These are phyloP conservation scores for Acrobasis suavella DNA, from an alignment of 2,888 invertebrate genomes.

Conservation along the genomic window DNA sequence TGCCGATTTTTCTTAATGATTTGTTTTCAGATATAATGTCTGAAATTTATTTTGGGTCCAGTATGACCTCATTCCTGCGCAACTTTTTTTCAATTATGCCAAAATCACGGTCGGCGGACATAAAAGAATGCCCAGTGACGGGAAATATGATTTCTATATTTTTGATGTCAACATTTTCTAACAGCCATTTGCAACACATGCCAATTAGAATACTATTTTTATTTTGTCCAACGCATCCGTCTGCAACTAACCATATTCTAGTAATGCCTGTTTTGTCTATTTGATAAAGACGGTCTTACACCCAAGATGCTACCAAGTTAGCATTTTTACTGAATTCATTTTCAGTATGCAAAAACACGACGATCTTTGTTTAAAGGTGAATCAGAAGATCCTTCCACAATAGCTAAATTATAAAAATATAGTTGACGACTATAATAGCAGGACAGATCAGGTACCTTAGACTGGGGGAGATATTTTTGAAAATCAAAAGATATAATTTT, in stretches of 20 bases:
- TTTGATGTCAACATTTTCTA: slow-evolving; percentile 20
- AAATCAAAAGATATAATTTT: slow-evolving; percentile 45
- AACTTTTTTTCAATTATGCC: slow-evolving; percentile 24
- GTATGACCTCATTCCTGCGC: slow-evolving; percentile 21
- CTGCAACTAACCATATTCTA: slow-evolving; percentile 31
- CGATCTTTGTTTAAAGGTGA: slow-evolving; percentile 33
- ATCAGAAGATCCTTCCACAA: slow-evolving; percentile 28
- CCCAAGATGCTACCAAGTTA: slow-evolving; percentile 30
- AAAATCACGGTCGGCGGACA: slow-evolving; percentile 26
- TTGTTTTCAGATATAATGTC: slow-evolving; percentile 12
- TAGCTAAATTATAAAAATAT: slow-evolving; percentile 35
- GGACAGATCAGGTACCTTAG: slow-evolving; percentile 38
- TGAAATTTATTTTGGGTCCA: slow-evolving; percentile 12
- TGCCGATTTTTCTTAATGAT: slow-evolving; percentile 28
- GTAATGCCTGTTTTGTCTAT: slow-evolving; percentile 32
- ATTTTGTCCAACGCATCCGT: slow-evolving; percentile 33
- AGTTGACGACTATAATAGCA: slow-evolving; percentile 34
- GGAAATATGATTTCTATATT: slow-evolving; percentile 27
- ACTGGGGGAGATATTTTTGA: slow-evolving; percentile 44
- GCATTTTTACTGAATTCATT: slow-evolving; percentile 33
- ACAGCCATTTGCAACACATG: slow-evolving; percentile 29
- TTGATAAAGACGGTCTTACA: slow-evolving; percentile 31
- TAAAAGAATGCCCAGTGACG: slow-evolving; percentile 28
- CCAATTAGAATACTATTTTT: slow-evolving; percentile 31
- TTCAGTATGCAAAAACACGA: slow-evolving; percentile 39